Evolutionary conservation across 2,113 vertebrate species (phyloP).

Genomic region (Campylomormyrus tamandua): DNA sequence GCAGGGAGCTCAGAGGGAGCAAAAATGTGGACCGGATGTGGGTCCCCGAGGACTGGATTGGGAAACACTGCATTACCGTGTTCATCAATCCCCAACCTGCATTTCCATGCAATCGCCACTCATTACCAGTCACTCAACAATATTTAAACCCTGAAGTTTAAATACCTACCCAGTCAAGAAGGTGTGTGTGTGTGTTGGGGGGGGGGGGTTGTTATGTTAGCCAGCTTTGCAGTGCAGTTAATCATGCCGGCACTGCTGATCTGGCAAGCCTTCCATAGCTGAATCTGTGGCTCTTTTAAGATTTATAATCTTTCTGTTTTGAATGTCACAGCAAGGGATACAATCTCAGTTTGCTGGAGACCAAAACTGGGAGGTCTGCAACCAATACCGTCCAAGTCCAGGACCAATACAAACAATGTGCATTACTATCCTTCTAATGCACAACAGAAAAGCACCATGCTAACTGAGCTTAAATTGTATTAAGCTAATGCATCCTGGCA

Average conservation of each 20-base stretch:
- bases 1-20: not conserved
- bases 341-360: not conserved
- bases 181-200: not conserved
- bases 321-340: not conserved
- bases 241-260: not conserved
- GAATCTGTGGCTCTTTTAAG: not conserved
- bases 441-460: not conserved
- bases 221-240: not conserved
- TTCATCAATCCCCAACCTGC: not conserved
- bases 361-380: not conserved
- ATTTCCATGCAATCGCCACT: not conserved
- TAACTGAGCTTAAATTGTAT: not conserved
- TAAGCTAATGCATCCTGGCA: not conserved
- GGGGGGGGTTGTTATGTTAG: not conserved
- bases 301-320: not conserved
- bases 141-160: not conserved
- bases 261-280: not conserved
- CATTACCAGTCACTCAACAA: not conserved
- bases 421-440: not conserved
- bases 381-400: not conserved
- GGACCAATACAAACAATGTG: not conserved
- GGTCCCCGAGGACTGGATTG: not conserved
- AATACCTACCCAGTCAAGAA: not conserved
- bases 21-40: not conserved
- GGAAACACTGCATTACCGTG: not conserved